Base-by-base conservation (phyloP, 2,888 invertebrate species). In the Polydrusus pterygomalis region DNA sequence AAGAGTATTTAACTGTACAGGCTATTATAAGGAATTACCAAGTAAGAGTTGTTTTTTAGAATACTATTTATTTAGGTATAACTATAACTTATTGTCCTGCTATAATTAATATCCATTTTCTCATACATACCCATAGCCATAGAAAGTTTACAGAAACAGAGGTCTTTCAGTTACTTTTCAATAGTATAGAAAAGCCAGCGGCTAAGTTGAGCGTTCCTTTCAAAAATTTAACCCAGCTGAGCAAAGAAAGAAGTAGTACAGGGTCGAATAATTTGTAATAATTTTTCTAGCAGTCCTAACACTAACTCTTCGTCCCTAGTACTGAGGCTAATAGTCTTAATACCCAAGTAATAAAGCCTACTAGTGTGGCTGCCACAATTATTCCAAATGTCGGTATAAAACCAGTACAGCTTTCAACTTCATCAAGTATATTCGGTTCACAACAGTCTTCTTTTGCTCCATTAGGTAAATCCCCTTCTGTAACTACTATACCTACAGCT, bases 21-120 rank as follows among this genome's bases (percentile, higher is more conserved):
- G 96, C 97, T 74, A 96, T 99, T 88, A 99, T 99, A 87, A 91
- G 99, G 86, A 97, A 98, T 85, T 99, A 98, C 87, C 99, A 99
- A 96, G 99, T 99, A 74, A 20, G 18, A 17, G 3, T 17, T 47
- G 1, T 25, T 25, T 5, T 25, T n/a, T n/a, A n/a, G n/a, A n/a
- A n/a, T n/a, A n/a, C n/a, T n/a, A n/a, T n/a, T n/a, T n/a, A n/a
- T n/a, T n/a, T n/a, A n/a, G n/a, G n/a, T n/a, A n/a, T n/a, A n/a
- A n/a, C n/a, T n/a, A n/a, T n/a, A n/a, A n/a, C n/a, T n/a, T n/a
- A n/a, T n/a, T n/a, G n/a, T n/a, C n/a, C n/a, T n/a, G n/a, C n/a
- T n/a, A n/a, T n/a, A n/a, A n/a, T n/a, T n/a, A n/a, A n/a, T n/a
- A n/a, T n/a, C n/a, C n/a, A n/a, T n/a, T n/a, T n/a, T n/a, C n/a